Percentiles rank a stretch among this genome's conserved stretches.
Evolutionary conservation across 2,113 vertebrate species (phyloP).

Genomic region (Zosterops hypoxanthus): DNA sequence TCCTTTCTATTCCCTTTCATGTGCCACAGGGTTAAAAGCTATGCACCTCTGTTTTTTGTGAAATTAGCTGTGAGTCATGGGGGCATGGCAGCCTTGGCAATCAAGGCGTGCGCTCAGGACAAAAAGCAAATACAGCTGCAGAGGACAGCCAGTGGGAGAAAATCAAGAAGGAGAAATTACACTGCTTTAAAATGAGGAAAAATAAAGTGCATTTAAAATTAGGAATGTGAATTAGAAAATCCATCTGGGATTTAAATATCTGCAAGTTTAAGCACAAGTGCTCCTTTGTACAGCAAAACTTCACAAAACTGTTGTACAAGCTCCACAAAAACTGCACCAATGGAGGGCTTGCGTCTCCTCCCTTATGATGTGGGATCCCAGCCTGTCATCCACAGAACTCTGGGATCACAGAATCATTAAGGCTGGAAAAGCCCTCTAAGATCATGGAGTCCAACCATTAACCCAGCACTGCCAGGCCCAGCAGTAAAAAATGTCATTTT

Average conservation of each 20-base stretch:
- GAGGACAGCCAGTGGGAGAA: not conserved
- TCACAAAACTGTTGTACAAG: not conserved
- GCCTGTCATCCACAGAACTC: not conserved
- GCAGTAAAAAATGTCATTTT: not conserved
- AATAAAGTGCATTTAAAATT: not conserved
- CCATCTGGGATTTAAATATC: not conserved
- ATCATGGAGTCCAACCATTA: rapidly evolving
- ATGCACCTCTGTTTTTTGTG: not conserved
- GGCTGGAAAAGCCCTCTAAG: not conserved
- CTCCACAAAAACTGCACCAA: rapidly evolving
- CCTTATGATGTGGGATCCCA: rapidly evolving
- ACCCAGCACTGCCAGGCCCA: not conserved
- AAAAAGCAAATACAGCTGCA: constrained; percentile 26
- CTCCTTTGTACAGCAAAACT: not conserved
- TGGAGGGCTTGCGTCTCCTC: not conserved
- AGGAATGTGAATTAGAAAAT: constrained; percentile 20
- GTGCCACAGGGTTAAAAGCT: not conserved
- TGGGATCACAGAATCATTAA: not conserved
- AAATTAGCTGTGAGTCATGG: constrained; percentile 44
- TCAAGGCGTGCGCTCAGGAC: not conserved
- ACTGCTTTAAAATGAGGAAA: not conserved
- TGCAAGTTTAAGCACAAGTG: not conserved
- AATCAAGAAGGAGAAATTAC: not conserved
- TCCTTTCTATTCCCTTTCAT: not conserved
- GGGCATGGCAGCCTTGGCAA: not conserved